Conservation (phyloP, 1,140 invertebrate genomes). For the Drosophila nigromelanica region DNA sequence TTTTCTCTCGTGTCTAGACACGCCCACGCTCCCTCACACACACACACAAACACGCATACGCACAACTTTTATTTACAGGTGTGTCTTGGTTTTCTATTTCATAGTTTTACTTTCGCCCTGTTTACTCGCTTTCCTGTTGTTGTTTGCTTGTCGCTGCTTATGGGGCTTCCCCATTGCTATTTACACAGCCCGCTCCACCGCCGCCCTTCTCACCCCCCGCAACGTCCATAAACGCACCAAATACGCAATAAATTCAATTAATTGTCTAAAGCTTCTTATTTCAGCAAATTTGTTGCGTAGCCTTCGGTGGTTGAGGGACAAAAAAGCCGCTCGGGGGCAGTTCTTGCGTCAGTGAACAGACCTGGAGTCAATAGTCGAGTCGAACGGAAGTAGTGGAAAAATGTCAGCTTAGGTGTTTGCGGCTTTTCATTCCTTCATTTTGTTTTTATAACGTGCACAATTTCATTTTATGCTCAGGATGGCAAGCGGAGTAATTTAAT, state of each 20-base stretch:
- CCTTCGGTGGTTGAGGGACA: conserved; percentile 3
- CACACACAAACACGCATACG: background rate
- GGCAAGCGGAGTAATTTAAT: conserved; percentile 39
- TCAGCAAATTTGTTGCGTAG: conserved; percentile 51
- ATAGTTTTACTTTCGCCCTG: conserved; percentile 37
- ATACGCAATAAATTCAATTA: conserved; percentile 68
- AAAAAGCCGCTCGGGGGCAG: background rate
- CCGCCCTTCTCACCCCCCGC: too few relatives aligned
- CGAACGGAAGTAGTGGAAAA: background rate
- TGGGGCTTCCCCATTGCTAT: conserved; percentile 47
- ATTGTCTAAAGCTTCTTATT: conserved; percentile 61
- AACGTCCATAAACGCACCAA: conserved; percentile 41
- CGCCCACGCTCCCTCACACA: conserved; percentile 1
- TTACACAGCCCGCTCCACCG: conserved; percentile 16
- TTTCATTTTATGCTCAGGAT: conserved; percentile 42
- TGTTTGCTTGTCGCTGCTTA: conserved; percentile 32
- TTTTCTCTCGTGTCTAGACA: conserved; percentile 46
- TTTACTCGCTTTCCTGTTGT: conserved; percentile 4
- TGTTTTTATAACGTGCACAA: conserved; percentile 40
- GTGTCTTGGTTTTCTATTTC: background rate
- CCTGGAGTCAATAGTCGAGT: background rate
- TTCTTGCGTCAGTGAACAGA: conserved; percentile 2
- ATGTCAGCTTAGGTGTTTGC: conserved; percentile 24
- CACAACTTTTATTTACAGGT: conserved; percentile 26
- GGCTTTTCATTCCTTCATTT: conserved; percentile 20